These are phyloP conservation scores for Engraulis encrasicolus DNA, from an alignment of 2,113 vertebrate species.

Conservation along the genomic window DNA sequence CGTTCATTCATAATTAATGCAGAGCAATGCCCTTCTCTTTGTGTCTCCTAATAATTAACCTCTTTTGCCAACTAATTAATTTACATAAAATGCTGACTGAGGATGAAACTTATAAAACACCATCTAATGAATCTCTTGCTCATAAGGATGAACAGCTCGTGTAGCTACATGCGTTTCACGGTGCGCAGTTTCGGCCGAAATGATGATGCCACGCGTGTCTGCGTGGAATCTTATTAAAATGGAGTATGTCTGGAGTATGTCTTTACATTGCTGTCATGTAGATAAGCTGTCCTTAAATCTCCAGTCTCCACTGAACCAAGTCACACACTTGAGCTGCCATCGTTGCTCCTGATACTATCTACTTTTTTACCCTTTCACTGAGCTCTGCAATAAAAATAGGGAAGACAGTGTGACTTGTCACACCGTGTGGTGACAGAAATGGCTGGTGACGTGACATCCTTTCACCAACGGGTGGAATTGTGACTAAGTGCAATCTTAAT, in stretches of 20 bases:
- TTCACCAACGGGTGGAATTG: slow-evolving; percentile 33
- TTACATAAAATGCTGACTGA: neutral
- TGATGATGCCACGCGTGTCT: neutral
- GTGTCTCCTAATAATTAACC: slow-evolving; percentile 10
- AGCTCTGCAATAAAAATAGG: neutral
- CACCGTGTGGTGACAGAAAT: neutral
- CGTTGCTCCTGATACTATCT: neutral
- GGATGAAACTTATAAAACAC: neutral
- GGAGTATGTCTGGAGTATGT: neutral
- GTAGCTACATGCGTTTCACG: neutral
- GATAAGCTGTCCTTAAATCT: neutral
- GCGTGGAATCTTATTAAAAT: neutral
- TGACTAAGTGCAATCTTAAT: slow-evolving; percentile 14
- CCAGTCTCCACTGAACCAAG: neutral
- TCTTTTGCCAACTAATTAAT: slow-evolving; percentile 14
- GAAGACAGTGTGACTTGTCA: neutral
- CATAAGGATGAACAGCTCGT: neutral
- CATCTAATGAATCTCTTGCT: neutral
- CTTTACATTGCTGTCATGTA: neutral
- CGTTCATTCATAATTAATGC: neutral
- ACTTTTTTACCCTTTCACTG: neutral
- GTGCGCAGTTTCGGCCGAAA: neutral
- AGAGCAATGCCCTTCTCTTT: neutral
- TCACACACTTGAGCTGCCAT: neutral
- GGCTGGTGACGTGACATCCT: neutral